Conservation (phyloP, 2,888 invertebrate species). For the Euphydryas editha region DNA sequence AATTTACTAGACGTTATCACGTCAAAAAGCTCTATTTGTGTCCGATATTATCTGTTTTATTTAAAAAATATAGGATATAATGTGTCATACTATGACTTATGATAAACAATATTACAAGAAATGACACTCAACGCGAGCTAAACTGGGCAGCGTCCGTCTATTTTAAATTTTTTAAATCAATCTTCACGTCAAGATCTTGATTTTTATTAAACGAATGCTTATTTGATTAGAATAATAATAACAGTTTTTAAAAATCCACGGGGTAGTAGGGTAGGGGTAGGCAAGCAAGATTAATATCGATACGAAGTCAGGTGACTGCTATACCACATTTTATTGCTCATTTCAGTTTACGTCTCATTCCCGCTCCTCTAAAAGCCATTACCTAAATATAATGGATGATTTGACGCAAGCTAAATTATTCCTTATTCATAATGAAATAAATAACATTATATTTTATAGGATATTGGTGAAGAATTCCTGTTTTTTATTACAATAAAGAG, state of each 20-base stretch:
- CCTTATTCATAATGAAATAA: background rate
- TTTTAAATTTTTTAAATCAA: no score
- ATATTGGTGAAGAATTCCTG: background rate
- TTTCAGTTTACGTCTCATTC: constrained; percentile 27
- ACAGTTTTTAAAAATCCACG: no score
- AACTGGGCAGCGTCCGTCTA: no score
- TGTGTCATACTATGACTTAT: no score
- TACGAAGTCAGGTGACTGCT: constrained; percentile 27
- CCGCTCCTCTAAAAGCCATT: constrained; percentile 11
- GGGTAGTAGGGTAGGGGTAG: background rate
- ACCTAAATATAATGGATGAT: background rate
- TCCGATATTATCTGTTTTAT: no score
- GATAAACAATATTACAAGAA: no score
- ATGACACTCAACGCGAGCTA: no score
- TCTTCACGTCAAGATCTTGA: no score
- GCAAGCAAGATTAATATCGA: constrained; percentile 15
- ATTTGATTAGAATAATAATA: background rate
- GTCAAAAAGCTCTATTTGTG: no score
- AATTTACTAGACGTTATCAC: no score
- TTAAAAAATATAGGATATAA: no score
- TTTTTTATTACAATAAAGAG: background rate
- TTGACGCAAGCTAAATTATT: constrained; percentile 6
- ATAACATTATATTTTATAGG: background rate
- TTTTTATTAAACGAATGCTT: no score
- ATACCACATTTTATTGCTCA: constrained; percentile 31